These are phyloP conservation scores for Poecile atricapillus DNA, from an alignment of 2,113 vertebrate genomes.

Conservation along the genomic window DNA sequence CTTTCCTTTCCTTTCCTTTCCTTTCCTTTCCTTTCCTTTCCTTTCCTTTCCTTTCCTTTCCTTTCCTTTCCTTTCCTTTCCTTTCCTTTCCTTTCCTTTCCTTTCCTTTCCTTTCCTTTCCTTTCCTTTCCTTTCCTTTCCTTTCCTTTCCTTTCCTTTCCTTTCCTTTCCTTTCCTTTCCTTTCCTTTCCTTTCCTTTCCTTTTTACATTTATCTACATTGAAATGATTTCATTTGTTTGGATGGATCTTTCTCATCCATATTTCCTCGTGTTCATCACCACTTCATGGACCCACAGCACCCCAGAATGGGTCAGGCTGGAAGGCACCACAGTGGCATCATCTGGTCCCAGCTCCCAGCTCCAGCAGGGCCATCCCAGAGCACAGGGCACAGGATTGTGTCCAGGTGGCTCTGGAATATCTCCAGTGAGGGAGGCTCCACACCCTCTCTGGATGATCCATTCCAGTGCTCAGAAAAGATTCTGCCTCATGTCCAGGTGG, in stretches of 20 bases:
- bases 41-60: too few relatives aligned
- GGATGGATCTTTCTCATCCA: background rate
- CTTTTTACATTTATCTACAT: background rate
- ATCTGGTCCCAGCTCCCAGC: background rate
- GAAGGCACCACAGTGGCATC: background rate
- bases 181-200: too few relatives aligned
- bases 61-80: too few relatives aligned
- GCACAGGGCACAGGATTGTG: background rate
- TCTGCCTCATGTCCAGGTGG: background rate
- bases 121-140: too few relatives aligned
- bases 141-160: too few relatives aligned
- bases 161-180: accelerated
- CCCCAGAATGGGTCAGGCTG: background rate
- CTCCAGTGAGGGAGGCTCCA: background rate
- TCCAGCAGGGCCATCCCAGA: background rate
- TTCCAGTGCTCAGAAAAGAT: background rate
- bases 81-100: background rate
- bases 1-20: too few relatives aligned
- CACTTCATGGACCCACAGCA: background rate
- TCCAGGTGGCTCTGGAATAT: background rate
- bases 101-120: accelerated
- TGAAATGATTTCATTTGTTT: background rate
- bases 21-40: too few relatives aligned
- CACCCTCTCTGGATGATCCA: background rate
- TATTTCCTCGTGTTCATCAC: background rate